phyloP scores from a whole-genome alignment of 2,888 invertebrate genomes.

The Mycalesis mineus region DNA sequence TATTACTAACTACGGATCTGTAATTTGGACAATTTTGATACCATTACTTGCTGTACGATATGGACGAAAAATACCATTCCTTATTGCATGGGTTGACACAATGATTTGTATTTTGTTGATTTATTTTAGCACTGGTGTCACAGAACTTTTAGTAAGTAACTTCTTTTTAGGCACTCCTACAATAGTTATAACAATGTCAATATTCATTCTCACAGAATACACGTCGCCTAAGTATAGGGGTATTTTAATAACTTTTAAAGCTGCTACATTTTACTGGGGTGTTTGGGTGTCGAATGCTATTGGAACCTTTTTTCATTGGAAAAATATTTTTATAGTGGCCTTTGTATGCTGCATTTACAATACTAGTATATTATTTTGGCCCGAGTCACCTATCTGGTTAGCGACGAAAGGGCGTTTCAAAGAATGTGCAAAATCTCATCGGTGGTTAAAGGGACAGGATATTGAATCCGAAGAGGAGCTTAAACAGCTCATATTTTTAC shows the following conservation, averaged over 20 bases:
- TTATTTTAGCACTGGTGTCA: constrained; percentile 1
- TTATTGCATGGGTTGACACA: background rate
- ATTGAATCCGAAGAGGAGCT: constrained; percentile 27
- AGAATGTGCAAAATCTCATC: constrained; percentile 24
- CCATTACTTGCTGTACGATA: background rate
- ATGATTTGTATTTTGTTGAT: background rate
- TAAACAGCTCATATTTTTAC: background rate
- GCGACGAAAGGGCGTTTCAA: constrained; percentile 17
- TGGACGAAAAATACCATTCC: constrained; percentile 4
- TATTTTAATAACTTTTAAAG: constrained; percentile 36
- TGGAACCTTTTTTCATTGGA: constrained; percentile 39
- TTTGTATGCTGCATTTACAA: constrained; percentile 4
- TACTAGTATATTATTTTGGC: constrained; percentile 8
- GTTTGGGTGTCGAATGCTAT: constrained; percentile 40
- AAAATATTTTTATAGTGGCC: constrained; percentile 33
- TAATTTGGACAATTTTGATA: background rate
- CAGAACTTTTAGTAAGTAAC: constrained; percentile 7
- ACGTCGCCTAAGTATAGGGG: constrained; percentile 36
- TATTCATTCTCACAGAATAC: constrained; percentile 38
- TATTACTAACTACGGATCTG: background rate
- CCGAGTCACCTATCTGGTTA: constrained; percentile 11
- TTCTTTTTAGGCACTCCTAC: constrained; percentile 1
- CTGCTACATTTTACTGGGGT: constrained; percentile 38
- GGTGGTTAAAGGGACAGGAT: constrained; percentile 28
- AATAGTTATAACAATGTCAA: background rate